Evolutionary conservation across 2,113 vertebrate species (phyloP).

Genomic region (Grammomys dolichurus): DNA sequence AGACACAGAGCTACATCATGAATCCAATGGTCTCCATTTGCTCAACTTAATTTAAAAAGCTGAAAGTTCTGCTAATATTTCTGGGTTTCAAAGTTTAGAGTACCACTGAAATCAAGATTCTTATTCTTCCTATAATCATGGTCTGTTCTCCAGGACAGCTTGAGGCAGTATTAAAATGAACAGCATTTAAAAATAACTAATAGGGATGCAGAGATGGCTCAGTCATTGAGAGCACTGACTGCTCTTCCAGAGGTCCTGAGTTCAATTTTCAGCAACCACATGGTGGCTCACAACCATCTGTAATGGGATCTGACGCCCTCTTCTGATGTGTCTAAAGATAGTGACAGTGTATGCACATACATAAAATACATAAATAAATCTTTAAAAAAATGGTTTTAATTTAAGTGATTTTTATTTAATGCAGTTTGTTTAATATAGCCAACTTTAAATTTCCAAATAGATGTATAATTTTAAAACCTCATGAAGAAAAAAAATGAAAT

Average conservation of each 20-base stretch:
- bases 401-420: constrained; percentile 32
- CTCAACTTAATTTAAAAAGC: constrained; percentile 45
- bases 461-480: not conserved
- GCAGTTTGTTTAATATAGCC: not conserved
- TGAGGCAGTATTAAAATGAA: constrained; percentile 46
- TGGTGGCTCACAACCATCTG: too few species aligned
- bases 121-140: constrained; percentile 29
- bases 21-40: not conserved
- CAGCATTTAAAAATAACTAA: constrained; percentile 31
- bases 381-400: not conserved
- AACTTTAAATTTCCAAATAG: constrained; percentile 27
- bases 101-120: not conserved
- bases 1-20: constrained; percentile 2
- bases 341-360: too few species aligned
- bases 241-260: too few species aligned
- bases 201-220: not conserved
- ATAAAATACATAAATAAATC: too few species aligned
- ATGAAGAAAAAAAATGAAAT: constrained; percentile 45
- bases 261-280: too few species aligned
- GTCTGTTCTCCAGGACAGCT: not conserved
- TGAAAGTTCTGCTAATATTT: not conserved
- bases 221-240: too few species aligned
- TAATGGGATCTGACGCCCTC: too few species aligned
- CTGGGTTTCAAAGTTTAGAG: constrained; percentile 14
- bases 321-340: too few species aligned